Base-by-base conservation (phyloP, 2,888 invertebrate genomes). In the Falcaria lacertinaria region DNA sequence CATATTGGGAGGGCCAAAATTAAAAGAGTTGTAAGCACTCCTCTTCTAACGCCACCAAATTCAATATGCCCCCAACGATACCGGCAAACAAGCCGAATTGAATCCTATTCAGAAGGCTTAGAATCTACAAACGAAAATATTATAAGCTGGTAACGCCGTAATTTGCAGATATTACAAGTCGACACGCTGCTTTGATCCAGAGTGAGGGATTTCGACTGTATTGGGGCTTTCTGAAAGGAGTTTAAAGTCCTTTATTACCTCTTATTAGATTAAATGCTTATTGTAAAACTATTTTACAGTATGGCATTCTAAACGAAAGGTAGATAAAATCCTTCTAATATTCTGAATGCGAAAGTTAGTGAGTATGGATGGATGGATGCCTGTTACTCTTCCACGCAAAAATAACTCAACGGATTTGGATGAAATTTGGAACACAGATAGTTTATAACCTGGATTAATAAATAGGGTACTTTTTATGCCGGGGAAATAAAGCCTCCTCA, bases 11-110 rank as follows among this genome's bases (percentile, higher is more conserved):
- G 73, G 57, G 63, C 61, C 54, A 58, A 78, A 72, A 82, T 80
- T 76, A 81, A 79, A 81, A 82, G 82, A 80, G 79, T 79, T 80
- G 68, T 70, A 58, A 64, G 60, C 50, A 58, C 57, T 54, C 57
- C 43, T 45, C 33, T 15, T 34, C 7, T 35, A 39, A 45, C 53
- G 49, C 47, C 55, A 22, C 53, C 60, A 56, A 60, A 61, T 58
- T 54, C 60, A 64, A 66, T 61, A 63, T 58, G 54, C 53, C 57
- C 43, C 44, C 44, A 42, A 54, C 57, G 55, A 57, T 55, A 48
- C 33, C 39, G 39, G 57, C 64, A 34, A 16, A 19, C 22, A 19
- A 15, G 39, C 37, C 41, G 47, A 36, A 28, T 15, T 45, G 15
- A 36, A 48, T 55, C 51, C 54, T 62, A 54, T 14, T 0, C 0